Base-by-base conservation (phyloP, 2,888 invertebrate genomes). In the Itoplectis maculator region DNA sequence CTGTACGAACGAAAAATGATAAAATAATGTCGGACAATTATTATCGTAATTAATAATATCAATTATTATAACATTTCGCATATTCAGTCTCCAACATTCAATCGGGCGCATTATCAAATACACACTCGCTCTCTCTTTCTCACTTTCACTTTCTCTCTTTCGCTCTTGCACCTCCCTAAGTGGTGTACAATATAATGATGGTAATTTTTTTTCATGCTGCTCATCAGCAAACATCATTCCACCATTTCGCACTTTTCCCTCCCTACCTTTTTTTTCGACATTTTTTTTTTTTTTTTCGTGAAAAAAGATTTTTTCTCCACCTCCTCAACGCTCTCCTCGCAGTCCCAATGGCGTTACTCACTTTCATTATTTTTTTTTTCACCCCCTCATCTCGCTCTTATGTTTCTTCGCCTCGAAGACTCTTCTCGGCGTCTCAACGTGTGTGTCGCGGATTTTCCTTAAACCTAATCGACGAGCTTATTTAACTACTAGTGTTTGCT, bases 401-500 rank as follows among this genome's bases (percentile, higher is more conserved):
- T 59, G 69, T 77, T 79, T 80, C 72, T 59, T 85, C 84, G 63
- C 56, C 76, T 79, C 49, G 77, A 63, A 77, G 66, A 82, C 75
- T 82, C n/a, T 61, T 47, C 29, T 29, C 29, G 29, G n/a, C 29
- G 29, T 29, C 29, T 29, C 29, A 5, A 29, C 29, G 29, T 29
- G 29, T 29, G 3, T 29, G 29, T 20, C 61, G 73, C n/a, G n/a
- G n/a, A n/a, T 56, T 79, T 61, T 5, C 63, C 42, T 73, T 70
- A 69, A 72, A 72, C 66, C 65, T 81, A 82, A 74, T 85, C 88
- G 87, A 88, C 85, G 87, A 88, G 86, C 88, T 89, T 88, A 87
- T 86, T 87, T 88, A 89, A 90, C 90, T 91, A 92, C 88, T 83
- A 86, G 87, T 89, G 87, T 90, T 79, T 88, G 90, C 92, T 92